Evolutionary conservation across 2,113 vertebrate genomes (phyloP).

Genomic region (Nestor notabilis): DNA sequence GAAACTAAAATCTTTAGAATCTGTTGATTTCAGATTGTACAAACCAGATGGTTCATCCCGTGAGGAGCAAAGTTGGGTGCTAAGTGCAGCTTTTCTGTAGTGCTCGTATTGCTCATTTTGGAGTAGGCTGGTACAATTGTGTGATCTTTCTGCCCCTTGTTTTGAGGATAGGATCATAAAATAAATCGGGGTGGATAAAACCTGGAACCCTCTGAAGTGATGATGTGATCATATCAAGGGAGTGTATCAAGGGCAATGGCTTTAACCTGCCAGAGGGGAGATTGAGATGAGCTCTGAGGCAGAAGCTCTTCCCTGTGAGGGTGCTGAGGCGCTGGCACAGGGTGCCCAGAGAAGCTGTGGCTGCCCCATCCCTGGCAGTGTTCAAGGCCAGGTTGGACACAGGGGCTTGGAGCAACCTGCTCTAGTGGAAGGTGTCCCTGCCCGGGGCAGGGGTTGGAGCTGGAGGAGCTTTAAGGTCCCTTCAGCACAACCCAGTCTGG

Average conservation of each 20-base stretch:
- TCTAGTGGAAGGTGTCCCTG: not conserved
- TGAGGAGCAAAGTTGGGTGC: not conserved
- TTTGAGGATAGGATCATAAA: not conserved
- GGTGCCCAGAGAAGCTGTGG: too few relatives aligned
- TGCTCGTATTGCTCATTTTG: not conserved
- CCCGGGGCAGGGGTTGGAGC: accelerated
- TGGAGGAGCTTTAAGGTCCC: not conserved
- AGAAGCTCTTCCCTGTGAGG: not conserved
- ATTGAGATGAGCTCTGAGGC: not conserved
- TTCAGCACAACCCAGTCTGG: not conserved
- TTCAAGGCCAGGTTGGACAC: too few relatives aligned
- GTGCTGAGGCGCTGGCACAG: not conserved
- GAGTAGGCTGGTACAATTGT: not conserved
- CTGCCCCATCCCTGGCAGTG: too few relatives aligned
- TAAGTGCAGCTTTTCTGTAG: not conserved
- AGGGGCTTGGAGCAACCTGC: not conserved
- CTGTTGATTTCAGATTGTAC: not conserved
- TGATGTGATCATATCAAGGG: not conserved
- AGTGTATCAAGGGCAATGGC: not conserved
- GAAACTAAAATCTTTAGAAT: not conserved
- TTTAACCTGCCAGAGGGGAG: not conserved
- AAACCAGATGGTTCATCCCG: not conserved
- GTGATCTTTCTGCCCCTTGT: not conserved
- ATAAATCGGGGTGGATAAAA: not conserved
- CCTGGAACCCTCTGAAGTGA: accelerated